These are phyloP conservation scores for Amaurobius ferox DNA, from an alignment of 2,888 invertebrate genomes.

Conservation along the genomic window DNA sequence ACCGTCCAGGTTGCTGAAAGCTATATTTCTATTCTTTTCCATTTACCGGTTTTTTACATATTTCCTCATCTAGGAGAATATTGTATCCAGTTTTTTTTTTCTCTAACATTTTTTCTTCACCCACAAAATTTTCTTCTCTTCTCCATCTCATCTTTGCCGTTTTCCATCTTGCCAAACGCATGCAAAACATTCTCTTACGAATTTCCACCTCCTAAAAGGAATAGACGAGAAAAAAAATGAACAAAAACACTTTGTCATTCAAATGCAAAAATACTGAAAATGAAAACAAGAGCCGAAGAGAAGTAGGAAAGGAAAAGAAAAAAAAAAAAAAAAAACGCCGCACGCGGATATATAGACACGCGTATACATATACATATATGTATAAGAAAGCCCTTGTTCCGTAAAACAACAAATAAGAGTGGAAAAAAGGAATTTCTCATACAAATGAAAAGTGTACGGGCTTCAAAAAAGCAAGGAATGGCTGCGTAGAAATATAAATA, in stretches of 20 bases:
- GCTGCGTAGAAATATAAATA: constrained; percentile 65
- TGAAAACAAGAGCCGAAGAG: constrained; percentile 46
- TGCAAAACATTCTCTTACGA: constrained; percentile 66
- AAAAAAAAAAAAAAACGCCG: constrained; percentile 9
- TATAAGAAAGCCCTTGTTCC: constrained; percentile 32
- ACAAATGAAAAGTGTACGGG: constrained; percentile 63
- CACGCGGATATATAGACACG: constrained; percentile 27
- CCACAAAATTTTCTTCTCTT: not conserved
- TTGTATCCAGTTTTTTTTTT: constrained; percentile 30
- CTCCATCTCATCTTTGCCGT: constrained; percentile 26
- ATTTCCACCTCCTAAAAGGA: constrained; percentile 28
- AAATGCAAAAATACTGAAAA: constrained; percentile 71
- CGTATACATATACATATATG: constrained; percentile 50
- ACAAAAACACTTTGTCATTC: constrained; percentile 67
- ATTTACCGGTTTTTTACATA: constrained; percentile 54
- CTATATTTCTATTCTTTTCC: constrained; percentile 61
- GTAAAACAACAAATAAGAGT: constrained; percentile 58
- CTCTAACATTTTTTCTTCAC: not conserved
- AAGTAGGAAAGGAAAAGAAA: not conserved
- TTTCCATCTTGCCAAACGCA: constrained; percentile 69
- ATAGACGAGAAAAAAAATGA: constrained; percentile 21
- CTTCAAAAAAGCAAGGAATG: not conserved
- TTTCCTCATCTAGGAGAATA: constrained; percentile 69
- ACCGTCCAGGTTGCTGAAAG: constrained; percentile 64
- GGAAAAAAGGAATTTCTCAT: constrained; percentile 38